Evolutionary conservation across 53 echinoderm and acorn worm genomes (phyloP).

Genomic region (Temnopleurus reevesii): DNA sequence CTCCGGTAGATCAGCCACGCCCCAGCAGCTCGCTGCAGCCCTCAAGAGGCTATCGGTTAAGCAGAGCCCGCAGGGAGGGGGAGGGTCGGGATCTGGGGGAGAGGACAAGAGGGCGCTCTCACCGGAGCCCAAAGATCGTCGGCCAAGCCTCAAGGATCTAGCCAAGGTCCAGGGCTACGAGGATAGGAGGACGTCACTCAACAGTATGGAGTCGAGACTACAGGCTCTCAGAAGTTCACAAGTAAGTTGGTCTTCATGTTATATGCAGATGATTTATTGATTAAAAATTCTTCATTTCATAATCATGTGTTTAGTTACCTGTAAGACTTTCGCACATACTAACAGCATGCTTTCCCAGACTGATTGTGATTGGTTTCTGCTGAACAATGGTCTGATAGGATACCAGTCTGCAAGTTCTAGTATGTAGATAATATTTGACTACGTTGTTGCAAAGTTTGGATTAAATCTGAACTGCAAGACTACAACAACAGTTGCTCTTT

Average conservation of each 20-base stretch:
- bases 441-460: too few species aligned
- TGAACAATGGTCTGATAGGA: too few species aligned
- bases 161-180: constrained; percentile 57
- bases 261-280: too few species aligned
- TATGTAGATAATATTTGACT: too few species aligned
- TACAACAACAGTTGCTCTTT: too few species aligned
- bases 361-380: too few species aligned
- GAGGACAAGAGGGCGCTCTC: constrained; percentile 29
- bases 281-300: too few species aligned
- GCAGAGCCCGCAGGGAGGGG: constrained; percentile 2
- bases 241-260: neutral
- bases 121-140: constrained; percentile 20
- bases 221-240: constrained; percentile 61
- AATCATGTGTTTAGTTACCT: too few species aligned
- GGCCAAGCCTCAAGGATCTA: constrained; percentile 40
- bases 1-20: constrained; percentile 63
- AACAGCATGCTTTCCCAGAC: too few species aligned
- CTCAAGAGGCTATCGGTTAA: constrained; percentile 64
- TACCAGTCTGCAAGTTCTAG: too few species aligned
- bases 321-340: too few species aligned
- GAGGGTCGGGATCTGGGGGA: constrained; percentile 31
- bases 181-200: constrained; percentile 62
- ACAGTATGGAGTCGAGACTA: constrained; percentile 62
- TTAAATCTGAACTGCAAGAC: too few species aligned
- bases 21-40: constrained; percentile 66